Evolutionary conservation across 2,113 vertebrate species (phyloP).

Genomic region (Anthoscopus minutus): DNA sequence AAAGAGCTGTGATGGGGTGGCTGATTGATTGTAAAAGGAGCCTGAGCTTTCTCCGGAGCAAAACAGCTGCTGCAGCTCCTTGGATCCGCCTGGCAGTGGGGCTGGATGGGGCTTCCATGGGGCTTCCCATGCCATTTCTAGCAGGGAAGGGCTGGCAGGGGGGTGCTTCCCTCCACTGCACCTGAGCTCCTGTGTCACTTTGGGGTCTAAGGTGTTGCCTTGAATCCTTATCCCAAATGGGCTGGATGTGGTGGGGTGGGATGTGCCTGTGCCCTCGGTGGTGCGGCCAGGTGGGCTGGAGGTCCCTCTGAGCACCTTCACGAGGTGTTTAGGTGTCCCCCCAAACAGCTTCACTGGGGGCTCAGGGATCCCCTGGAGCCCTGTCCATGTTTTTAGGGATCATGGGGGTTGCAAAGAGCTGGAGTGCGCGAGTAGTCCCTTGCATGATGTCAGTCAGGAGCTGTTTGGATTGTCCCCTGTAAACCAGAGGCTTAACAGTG

Average conservation of each 20-base stretch:
- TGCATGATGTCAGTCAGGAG: accelerated
- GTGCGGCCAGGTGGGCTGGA: not conserved
- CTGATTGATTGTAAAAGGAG: constrained; percentile 56
- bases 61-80: not conserved
- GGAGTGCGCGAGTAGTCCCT: accelerated
- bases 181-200: accelerated
- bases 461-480: not conserved
- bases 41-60: not conserved
- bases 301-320: not conserved
- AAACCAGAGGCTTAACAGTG: not conserved
- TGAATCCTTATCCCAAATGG: accelerated
- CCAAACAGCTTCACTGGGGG: not conserved
- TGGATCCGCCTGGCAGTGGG: not conserved
- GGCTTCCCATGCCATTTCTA: not conserved
- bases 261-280: too few relatives aligned
- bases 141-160: accelerated
- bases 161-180: accelerated
- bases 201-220: not conserved
- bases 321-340: accelerated
- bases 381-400: accelerated
- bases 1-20: constrained; percentile 24
- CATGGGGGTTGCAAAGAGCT: accelerated
- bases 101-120: not conserved
- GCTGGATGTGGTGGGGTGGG: accelerated
- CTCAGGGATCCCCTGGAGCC: not conserved